Evolutionary conservation across 2,888 invertebrate genomes (phyloP).

Genomic region (Eupithecia tripunctaria): DNA sequence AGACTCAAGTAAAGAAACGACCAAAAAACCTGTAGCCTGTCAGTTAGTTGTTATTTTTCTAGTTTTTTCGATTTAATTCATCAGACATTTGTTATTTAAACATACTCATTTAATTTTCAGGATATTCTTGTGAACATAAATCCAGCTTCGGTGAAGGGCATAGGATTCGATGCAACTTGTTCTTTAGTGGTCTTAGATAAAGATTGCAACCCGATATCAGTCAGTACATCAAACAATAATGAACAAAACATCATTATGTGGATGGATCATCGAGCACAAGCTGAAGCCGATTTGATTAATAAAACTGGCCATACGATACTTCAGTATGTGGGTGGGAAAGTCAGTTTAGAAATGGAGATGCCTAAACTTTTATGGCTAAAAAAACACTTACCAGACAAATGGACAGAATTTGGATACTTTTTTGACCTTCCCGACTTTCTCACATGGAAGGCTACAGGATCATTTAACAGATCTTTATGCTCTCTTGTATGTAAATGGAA

Average conservation of each 20-base stretch:
- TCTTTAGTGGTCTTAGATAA: conserved; percentile 93
- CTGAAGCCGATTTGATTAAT: conserved; percentile 93
- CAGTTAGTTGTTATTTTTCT: too few relatives aligned
- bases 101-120: conserved; percentile 68
- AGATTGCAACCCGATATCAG: conserved; percentile 87
- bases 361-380: conserved; percentile 98
- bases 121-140: conserved; percentile 83
- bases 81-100: conserved; percentile 8
- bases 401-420: conserved; percentile 89
- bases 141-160: conserved; percentile 88
- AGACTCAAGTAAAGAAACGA: too few relatives aligned
- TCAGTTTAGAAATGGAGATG: conserved; percentile 98
- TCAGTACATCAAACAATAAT: conserved; percentile 86
- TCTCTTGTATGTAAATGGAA: conserved; percentile 98
- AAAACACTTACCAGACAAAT: conserved; percentile 87
- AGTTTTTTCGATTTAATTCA: too few relatives aligned
- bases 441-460: conserved; percentile 95
- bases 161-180: conserved; percentile 98
- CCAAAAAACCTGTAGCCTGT: too few relatives aligned
- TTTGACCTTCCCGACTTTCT: conserved; percentile 97
- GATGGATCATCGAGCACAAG: conserved; percentile 95
- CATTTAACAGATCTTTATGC: conserved; percentile 91
- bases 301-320: conserved; percentile 89
- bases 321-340: conserved; percentile 94
- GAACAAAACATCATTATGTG: conserved; percentile 94